Percentiles rank a stretch among this genome's conserved stretches.
Evolutionary conservation across 2,888 invertebrate genomes (phyloP).

Genomic region (Folsomia candida): DNA sequence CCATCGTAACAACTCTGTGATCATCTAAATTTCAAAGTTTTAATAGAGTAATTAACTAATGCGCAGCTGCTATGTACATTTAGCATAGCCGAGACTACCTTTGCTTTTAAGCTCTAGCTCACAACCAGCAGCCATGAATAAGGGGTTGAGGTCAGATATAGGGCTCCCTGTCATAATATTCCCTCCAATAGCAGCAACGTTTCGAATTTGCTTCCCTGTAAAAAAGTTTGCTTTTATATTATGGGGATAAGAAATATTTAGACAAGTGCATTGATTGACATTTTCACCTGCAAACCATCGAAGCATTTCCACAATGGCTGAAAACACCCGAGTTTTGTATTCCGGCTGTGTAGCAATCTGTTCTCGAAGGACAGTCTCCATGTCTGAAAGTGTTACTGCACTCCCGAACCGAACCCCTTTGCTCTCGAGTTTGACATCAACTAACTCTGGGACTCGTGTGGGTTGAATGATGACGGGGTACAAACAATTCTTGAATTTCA

Average conservation of each 20-base stretch:
- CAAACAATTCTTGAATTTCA: constrained; percentile 78
- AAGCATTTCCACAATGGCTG: constrained; percentile 76
- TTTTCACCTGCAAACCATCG: constrained; percentile 94
- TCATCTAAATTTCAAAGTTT: constrained; percentile 32
- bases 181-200: constrained; percentile 71
- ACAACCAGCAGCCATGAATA: constrained; percentile 75
- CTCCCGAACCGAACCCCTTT: constrained; percentile 73
- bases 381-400: constrained; percentile 69
- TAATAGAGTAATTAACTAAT: background rate
- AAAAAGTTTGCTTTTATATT: constrained; percentile 59
- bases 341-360: constrained; percentile 52
- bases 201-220: constrained; percentile 64
- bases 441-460: constrained; percentile 67
- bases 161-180: constrained; percentile 95
- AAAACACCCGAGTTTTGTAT: constrained; percentile 65
- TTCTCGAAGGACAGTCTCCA: constrained; percentile 59
- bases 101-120: constrained; percentile 64
- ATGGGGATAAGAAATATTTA: constrained; percentile 52
- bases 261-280: constrained; percentile 89
- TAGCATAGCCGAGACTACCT: constrained; percentile 48
- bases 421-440: constrained; percentile 58
- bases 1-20: constrained; percentile 64
- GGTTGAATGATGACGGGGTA: constrained; percentile 81
- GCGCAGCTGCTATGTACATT: constrained; percentile 24
- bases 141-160: constrained; percentile 91